Evolutionary conservation across 2,797 vertebrate species (phyloP).

Genomic region (Steatocranus sp.): DNA sequence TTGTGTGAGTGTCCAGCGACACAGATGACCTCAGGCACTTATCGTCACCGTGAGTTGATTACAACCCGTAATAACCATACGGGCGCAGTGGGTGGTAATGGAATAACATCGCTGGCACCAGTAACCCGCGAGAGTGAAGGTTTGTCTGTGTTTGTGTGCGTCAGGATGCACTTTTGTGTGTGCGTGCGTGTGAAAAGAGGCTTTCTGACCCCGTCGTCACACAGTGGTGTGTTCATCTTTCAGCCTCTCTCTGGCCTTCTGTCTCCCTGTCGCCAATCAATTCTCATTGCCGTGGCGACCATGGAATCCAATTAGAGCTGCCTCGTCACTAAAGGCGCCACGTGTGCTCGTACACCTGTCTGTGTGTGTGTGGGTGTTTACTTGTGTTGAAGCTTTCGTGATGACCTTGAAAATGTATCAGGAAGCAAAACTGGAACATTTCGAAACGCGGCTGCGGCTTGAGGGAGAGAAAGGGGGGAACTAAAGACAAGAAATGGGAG

Average conservation of each 20-base stretch:
- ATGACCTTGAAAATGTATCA: slow-evolving; percentile 32
- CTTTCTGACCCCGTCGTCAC: slow-evolving; percentile 31
- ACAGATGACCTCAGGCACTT: neutral
- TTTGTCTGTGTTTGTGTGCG: neutral
- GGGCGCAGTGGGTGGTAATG: slow-evolving; percentile 14
- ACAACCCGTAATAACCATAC: slow-evolving; percentile 1
- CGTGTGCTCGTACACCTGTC: neutral
- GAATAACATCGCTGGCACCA: neutral
- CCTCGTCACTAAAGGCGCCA: neutral
- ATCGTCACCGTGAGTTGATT: slow-evolving; percentile 25
- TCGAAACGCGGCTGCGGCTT: neutral
- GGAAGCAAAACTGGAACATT: neutral
- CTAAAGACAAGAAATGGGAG: neutral
- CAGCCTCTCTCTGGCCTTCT: neutral
- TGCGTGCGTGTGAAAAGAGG: neutral
- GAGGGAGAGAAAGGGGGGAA: neutral
- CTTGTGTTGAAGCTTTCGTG: neutral
- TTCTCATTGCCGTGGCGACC: slow-evolving; percentile 16
- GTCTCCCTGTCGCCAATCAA: slow-evolving; percentile 40
- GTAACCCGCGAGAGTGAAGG: neutral
- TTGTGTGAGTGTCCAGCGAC: neutral
- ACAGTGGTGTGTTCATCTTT: slow-evolving; percentile 19
- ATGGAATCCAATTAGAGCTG: slow-evolving; percentile 44
- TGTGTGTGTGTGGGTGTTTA: neutral
- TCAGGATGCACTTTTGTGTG: neutral